Evolutionary conservation across 2,888 invertebrate species (phyloP), one percentile per base, ranked within the genome.

Genomic region (Catocala fraxini): DNA sequence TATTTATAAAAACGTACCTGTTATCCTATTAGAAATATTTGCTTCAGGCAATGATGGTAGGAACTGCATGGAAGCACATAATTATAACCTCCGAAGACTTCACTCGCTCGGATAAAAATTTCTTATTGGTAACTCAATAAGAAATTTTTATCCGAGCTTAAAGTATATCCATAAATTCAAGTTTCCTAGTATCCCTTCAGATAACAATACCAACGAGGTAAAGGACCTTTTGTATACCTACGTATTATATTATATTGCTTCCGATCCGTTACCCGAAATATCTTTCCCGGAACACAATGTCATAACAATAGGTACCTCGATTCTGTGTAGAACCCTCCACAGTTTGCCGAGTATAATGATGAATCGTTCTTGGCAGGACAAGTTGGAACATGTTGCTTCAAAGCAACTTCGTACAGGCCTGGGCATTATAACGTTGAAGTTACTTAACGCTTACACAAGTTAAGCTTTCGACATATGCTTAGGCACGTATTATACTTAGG

Each of bases 341-440:
- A 56, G 56, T 56, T 56, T 49, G 56, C 49, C 33, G 48, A 34
- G 42, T 49, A 35, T 35, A 55, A 64, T 72, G 71, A 72, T 73
- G 71, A 70, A 73, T 73, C 67, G 71, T 57, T 54, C 6, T 62
- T 15, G 25, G 56, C 60, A 43, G 56, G 60, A 70, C 71, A 70
- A 72, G 71, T 73, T 72, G n/a, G 57, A 46, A 43, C 64, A 62
- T 65, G 71, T 49, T 64, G 33, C 64, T 48, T 34, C 43, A 56
- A 49, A 52, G 47, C 43, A 67, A 72, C 58, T 71, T 71, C 41
- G 73, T 51, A 59, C 63, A 60, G 58, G 46, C 56, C 64, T 57
- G 60, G 25, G 56, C 59, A 61, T 62, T 53, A 52, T 58, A 58
- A 49, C 58, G 51, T 49, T 42, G 55, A 41, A 61, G 56, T 70